Percentiles rank a stretch among this genome's conserved stretches.
phyloP scores from a whole-genome alignment of 2,113 vertebrate genomes.

The Penelope pileata region DNA sequence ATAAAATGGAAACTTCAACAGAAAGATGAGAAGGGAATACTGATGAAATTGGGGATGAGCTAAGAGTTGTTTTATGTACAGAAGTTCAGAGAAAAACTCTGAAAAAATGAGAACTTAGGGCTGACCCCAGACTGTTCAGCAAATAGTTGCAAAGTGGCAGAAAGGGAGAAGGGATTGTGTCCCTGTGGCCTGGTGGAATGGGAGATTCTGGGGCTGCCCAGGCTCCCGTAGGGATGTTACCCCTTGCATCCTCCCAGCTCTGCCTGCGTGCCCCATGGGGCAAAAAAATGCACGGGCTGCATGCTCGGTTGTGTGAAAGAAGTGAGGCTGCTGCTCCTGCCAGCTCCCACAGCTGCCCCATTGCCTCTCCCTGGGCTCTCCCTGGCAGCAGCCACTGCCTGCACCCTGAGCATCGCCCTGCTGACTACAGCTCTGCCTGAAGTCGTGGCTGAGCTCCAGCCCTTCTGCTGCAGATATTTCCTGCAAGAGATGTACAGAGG shows the following conservation, averaged over 20 bases:
- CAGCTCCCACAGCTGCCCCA: fast-evolving
- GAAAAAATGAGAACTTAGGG: not conserved
- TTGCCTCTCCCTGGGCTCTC: not conserved
- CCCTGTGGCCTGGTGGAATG: not conserved
- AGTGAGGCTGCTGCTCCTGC: not conserved
- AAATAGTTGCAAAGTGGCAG: not conserved
- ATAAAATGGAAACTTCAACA: not conserved
- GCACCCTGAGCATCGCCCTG: not conserved
- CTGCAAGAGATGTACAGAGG: not conserved
- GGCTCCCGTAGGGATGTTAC: not conserved
- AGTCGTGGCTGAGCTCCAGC: not conserved
- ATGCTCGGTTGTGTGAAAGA: not conserved
- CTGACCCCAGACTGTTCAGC: not conserved
- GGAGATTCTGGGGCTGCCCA: not conserved
- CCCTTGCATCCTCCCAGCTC: not conserved
- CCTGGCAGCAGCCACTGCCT: not conserved
- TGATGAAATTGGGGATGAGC: not conserved
- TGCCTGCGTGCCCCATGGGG: fast-evolving
- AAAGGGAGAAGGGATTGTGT: not conserved
- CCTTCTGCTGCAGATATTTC: not conserved
- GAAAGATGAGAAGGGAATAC: not conserved
- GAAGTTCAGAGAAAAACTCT: not conserved
- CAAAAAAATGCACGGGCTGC: not conserved
- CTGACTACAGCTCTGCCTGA: not conserved
- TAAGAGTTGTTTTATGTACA: not conserved